phyloP scores from a whole-genome alignment of 1,140 invertebrate genomes.

The Acromyrmex heyeri region DNA sequence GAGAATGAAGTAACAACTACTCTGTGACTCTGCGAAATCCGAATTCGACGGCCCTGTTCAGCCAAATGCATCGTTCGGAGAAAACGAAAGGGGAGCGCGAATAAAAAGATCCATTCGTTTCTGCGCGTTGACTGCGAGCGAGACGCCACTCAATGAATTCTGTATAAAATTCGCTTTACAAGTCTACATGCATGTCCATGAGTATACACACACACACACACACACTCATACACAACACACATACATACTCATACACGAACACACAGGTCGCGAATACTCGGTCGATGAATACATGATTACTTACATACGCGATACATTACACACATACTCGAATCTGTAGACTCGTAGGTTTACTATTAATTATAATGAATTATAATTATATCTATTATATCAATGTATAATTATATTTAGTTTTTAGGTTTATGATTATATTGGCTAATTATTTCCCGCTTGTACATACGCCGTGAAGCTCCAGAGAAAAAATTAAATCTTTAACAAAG shows the following conservation, averaged over 20 bases:
- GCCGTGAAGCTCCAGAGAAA: conserved; percentile 85
- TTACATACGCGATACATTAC: conserved; percentile 37
- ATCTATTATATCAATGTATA: conserved; percentile 85
- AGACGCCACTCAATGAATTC: conserved; percentile 68
- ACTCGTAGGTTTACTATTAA: conserved; percentile 82
- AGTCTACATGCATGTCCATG: conserved; percentile 62
- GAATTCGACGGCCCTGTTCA: conserved; percentile 72
- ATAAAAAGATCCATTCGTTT: conserved; percentile 20
- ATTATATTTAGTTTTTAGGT: conserved; percentile 86
- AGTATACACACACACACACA: conserved; percentile 50
- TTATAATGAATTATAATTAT: conserved; percentile 81
- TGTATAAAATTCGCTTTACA: conserved; percentile 74
- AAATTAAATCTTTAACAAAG: conserved; percentile 85
- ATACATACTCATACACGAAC: neutral
- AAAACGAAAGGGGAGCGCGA: conserved; percentile 25
- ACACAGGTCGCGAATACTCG: conserved; percentile 35
- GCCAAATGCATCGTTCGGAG: conserved; percentile 47
- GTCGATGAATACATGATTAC: conserved; percentile 42
- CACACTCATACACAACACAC: neutral
- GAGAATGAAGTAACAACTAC: conserved; percentile 31
- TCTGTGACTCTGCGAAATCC: conserved; percentile 62
- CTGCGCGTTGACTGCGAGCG: conserved; percentile 66
- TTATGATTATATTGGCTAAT: conserved; percentile 78
- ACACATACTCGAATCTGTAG: conserved; percentile 80
- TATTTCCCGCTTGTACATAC: conserved; percentile 86